A percentile compares a stretch with the other conserved stretches of the same genome.
These are phyloP conservation scores for Nomada flava DNA, from an alignment of 2,888 invertebrate genomes.

Conservation along the genomic window DNA sequence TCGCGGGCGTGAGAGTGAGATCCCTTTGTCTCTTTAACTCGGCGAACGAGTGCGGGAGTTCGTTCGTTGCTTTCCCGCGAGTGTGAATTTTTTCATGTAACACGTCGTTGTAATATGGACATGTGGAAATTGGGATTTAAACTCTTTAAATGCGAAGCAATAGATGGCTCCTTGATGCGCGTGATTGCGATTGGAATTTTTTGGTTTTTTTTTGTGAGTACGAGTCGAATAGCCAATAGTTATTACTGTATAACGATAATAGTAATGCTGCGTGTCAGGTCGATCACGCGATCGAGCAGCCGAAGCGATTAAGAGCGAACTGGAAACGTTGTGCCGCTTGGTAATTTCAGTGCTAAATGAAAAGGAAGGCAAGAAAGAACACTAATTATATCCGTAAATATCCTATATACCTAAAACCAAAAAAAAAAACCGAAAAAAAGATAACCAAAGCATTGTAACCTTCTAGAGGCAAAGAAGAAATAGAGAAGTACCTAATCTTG, in stretches of 20 bases:
- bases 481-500: conserved; percentile 80
- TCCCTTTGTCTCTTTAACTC: conserved; percentile 3
- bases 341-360: conserved; percentile 71
- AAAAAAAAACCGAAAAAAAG: conserved; percentile 68
- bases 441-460: conserved; percentile 79
- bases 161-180: conserved; percentile 62
- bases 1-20: not conserved
- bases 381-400: conserved; percentile 79
- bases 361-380: conserved; percentile 58
- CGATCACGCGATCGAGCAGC: conserved; percentile 63
- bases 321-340: conserved; percentile 71
- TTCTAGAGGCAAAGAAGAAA: conserved; percentile 79
- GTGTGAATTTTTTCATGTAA: conserved; percentile 44
- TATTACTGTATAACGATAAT: conserved; percentile 67
- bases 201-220: conserved; percentile 1
- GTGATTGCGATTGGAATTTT: conserved; percentile 45
- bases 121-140: conserved; percentile 21
- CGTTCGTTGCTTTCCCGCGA: conserved; percentile 34
- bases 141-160: conserved; percentile 57
- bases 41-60: conserved; percentile 14
- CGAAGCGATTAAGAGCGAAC: conserved; percentile 49
- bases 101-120: conserved; percentile 39
- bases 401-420: conserved; percentile 78
- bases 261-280: conserved; percentile 48
- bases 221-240: conserved; percentile 61